Base-by-base conservation (phyloP, 1,140 invertebrate species). In the Euwallacea similis region DNA sequence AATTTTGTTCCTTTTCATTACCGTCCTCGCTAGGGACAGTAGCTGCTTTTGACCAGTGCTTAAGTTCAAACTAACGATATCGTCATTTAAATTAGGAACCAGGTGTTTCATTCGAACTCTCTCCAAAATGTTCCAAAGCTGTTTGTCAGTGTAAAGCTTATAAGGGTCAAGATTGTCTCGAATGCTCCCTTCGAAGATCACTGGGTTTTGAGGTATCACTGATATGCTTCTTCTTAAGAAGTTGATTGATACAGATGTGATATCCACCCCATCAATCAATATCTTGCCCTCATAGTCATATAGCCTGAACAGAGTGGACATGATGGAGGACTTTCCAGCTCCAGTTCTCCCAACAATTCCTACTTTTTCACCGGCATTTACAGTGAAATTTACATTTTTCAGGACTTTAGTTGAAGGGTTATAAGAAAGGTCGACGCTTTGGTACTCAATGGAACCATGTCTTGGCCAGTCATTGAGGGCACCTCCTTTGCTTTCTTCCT, bases 151-250 rank as follows among this genome's bases (percentile, higher is more conserved):
- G 74, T 82, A 84, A 50, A 82, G 70, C 9, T 82, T 74, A 70
- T 85, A 84, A 0, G 87, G 87, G 77, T 89, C 87, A 42, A 88
- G 75, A 76, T 88, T 88, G 42, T 79, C 77, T 13, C 87, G 75
- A 11, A 89, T 70, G 7, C 83, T 83, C 42, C 87, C 87, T 15
- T 82, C 82, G 74, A 89, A 89, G 9, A 90, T 78, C 6, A 90
- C 82, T 0, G 94, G 94, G 74, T 92, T 93, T 82, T 96, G 93
- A 1, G 93, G 92, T 70, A 95, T 93, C 15, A 94, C 92, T 13
- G 92, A 90, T 41, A 91, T 90, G 21, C 94, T 88, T 71, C 88
- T 87, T 4, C 72, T 66, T 2, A 95, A 79, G 50, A 66, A 74
- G 10, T 69, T 62, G 7, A 72, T 55, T 21, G 66, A 66, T 16